Conservation (phyloP, 2,797 vertebrate genomes). For the Melanotaenia pygmaea region DNA sequence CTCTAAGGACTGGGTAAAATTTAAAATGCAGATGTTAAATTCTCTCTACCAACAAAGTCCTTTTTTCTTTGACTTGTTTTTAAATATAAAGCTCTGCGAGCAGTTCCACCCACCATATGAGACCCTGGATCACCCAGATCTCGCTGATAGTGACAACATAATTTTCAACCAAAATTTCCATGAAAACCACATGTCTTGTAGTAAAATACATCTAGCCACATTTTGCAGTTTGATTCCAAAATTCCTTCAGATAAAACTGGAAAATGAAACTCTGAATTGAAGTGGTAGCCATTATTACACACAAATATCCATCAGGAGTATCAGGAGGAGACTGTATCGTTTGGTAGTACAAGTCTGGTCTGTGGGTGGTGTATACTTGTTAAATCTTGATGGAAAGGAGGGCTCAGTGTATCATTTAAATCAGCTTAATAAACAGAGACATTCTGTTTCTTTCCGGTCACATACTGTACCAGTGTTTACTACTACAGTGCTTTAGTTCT, state of each 20-base stretch:
- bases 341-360: not conserved
- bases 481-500: not conserved
- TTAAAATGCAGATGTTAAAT: not conserved
- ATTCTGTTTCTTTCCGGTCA: not conserved
- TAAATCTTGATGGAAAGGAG: not conserved
- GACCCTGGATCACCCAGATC: not conserved
- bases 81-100: not conserved
- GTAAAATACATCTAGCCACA: not conserved
- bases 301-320: not conserved
- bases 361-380: not conserved
- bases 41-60: too few relatives aligned
- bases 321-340: not conserved
- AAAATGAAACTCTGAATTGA: not conserved
- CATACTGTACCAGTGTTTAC: not conserved
- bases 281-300: not conserved
- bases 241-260: not conserved
- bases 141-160: not conserved
- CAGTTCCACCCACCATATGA: not conserved
- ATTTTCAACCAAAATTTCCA: not conserved
- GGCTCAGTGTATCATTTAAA: conserved; percentile 1
- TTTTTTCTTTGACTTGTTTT: not conserved
- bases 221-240: not conserved
- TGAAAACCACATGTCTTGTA: not conserved
- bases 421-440: not conserved
- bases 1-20: not conserved